phyloP scores from a whole-genome alignment of 2,113 vertebrate species.

The Lagopus leucura region DNA sequence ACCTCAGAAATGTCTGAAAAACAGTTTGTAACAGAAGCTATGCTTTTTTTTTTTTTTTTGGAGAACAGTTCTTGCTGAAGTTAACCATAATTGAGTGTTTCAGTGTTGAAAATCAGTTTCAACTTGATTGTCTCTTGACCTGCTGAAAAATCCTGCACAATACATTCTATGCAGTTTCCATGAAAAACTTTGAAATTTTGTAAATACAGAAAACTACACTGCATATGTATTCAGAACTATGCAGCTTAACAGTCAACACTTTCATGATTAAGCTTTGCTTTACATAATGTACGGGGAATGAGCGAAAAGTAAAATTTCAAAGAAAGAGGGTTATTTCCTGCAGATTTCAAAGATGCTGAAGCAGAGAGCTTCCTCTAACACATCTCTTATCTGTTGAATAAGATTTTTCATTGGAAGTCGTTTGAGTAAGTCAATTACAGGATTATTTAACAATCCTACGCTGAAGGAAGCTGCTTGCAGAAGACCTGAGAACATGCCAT shows the following conservation, averaged over 20 bases:
- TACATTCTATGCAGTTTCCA: not conserved
- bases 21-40: not conserved
- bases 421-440: conserved; percentile 14
- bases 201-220: not conserved
- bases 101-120: not conserved
- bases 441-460: not conserved
- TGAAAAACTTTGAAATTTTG: not conserved
- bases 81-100: not conserved
- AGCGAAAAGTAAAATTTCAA: conserved; percentile 21
- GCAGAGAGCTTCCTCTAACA: not conserved
- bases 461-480: conserved; percentile 5
- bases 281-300: not conserved
- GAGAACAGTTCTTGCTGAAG: not conserved
- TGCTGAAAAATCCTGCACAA: not conserved
- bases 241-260: conserved; percentile 23
- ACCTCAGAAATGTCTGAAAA: not conserved
- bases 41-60: not conserved
- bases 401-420: not conserved
- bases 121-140: not conserved
- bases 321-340: not conserved
- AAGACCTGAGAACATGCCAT: not conserved
- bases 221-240: conserved; percentile 2
- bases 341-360: conserved; percentile 43
- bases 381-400: not conserved
- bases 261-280: conserved; percentile 21